These are phyloP conservation scores for Myioborus melanocephalus DNA, from an alignment of 2,797 vertebrate species.

Conservation along the genomic window DNA sequence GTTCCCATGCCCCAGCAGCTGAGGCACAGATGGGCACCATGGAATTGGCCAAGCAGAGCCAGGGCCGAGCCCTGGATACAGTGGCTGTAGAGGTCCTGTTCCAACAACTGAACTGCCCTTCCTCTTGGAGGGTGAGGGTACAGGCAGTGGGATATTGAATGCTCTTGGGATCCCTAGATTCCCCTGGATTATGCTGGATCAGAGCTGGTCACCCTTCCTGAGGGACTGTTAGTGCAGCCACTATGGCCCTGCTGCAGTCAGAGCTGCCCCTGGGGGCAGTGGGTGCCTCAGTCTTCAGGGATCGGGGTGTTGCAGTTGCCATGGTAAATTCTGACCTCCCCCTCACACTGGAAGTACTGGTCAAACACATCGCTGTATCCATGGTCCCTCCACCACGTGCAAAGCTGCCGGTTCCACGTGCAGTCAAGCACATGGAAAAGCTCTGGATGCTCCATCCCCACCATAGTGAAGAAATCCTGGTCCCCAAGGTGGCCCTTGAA, in stretches of 20 bases:
- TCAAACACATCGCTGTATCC: constrained; percentile 91
- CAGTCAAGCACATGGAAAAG: constrained; percentile 90
- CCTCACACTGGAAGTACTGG: constrained; percentile 87
- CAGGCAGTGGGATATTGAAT: not conserved
- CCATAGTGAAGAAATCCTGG: constrained; percentile 98
- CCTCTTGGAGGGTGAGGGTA: not conserved
- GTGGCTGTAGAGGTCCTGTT: not conserved
- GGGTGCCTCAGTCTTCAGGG: constrained; percentile 79
- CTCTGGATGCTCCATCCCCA: constrained; percentile 92
- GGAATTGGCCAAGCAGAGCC: not conserved
- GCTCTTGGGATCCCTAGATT: not conserved
- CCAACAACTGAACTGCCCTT: not conserved
- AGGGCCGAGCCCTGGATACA: not conserved
- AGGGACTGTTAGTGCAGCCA: not conserved
- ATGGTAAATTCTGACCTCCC: constrained; percentile 88
- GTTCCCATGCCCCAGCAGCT: not conserved
- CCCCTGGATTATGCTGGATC: not conserved
- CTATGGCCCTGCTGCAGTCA: not conserved
- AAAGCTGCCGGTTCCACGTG: constrained; percentile 97
- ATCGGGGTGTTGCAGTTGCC: constrained; percentile 95
- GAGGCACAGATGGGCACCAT: not conserved
- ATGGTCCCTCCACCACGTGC: constrained; percentile 96
- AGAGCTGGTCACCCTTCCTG: not conserved
- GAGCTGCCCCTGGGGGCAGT: not conserved
- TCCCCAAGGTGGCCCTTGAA: constrained; percentile 95